These are phyloP conservation scores for Amphipyra berbera DNA, from an alignment of 2,888 invertebrate genomes.

Conservation along the genomic window DNA sequence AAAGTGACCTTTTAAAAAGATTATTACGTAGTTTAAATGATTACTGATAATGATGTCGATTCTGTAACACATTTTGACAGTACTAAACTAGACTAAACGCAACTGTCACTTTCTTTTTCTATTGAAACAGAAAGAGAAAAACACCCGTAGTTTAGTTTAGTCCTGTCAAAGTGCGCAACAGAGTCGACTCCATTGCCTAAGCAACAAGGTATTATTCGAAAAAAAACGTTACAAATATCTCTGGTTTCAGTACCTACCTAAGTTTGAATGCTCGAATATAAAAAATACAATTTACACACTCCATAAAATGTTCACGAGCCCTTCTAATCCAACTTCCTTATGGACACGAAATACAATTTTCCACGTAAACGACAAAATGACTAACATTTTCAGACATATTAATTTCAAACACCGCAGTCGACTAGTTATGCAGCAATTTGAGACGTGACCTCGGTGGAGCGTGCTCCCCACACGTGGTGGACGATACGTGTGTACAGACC, in stretches of 20 bases:
- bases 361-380: constrained; percentile 69
- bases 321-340: constrained; percentile 56
- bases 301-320: constrained; percentile 20
- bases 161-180: no score
- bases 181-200: no score
- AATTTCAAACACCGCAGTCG: constrained; percentile 87
- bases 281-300: neutral
- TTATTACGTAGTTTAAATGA: neutral
- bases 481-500: constrained; percentile 62
- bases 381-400: constrained; percentile 77
- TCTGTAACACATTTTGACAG: no score
- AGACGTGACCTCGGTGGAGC: constrained; percentile 83
- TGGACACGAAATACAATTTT: constrained; percentile 63
- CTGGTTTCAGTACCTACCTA: no score
- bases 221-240: no score
- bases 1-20: neutral
- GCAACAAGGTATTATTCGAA: no score
- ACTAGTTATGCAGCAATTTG: constrained; percentile 87
- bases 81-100: no score
- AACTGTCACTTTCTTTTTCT: no score
- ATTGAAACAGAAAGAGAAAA: no score
- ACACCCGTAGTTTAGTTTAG: no score
- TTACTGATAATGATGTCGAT: no score
- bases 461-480: constrained; percentile 72
- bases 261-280: neutral